These are phyloP conservation scores for Fopius arisanus DNA, from an alignment of 1,140 invertebrate species.

Conservation along the genomic window DNA sequence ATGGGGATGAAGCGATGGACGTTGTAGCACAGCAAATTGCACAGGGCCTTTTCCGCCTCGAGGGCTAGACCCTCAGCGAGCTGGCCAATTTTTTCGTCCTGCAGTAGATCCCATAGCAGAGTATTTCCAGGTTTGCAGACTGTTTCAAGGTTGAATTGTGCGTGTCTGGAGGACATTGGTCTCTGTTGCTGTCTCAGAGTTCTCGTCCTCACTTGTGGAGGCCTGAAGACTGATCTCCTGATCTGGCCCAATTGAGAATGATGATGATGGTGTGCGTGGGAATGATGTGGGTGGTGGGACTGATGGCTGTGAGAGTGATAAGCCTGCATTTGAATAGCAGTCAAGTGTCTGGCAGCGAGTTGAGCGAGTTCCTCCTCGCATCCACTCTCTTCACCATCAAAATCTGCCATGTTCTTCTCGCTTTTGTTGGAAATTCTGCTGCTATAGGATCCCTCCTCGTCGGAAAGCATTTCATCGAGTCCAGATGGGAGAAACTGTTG, in stretches of 20 bases:
- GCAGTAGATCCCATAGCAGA: slow-evolving; percentile 91
- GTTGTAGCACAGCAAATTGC: slow-evolving; percentile 88
- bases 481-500: slow-evolving; percentile 55
- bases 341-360: slow-evolving; percentile 70
- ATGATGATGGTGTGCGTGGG: slow-evolving; percentile 27
- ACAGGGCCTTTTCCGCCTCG: slow-evolving; percentile 91
- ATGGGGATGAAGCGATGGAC: slow-evolving; percentile 87
- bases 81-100: slow-evolving; percentile 87
- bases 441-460: slow-evolving; percentile 83
- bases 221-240: slow-evolving; percentile 50
- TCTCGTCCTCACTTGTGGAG: slow-evolving; percentile 43
- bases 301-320: neutral
- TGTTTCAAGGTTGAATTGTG: slow-evolving; percentile 76
- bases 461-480: slow-evolving; percentile 73
- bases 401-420: slow-evolving; percentile 94
- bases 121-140: slow-evolving; percentile 90
- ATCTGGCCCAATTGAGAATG: slow-evolving; percentile 50
- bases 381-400: slow-evolving; percentile 90
- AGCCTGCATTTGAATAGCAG: slow-evolving; percentile 60
- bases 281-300: slow-evolving; percentile 30
- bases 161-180: slow-evolving; percentile 44
- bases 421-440: slow-evolving; percentile 91
- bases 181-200: slow-evolving; percentile 18
- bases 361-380: slow-evolving; percentile 88
- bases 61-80: slow-evolving; percentile 86